Conservation (phyloP, 2,113 vertebrate species). For the Emberiza fucata region DNA sequence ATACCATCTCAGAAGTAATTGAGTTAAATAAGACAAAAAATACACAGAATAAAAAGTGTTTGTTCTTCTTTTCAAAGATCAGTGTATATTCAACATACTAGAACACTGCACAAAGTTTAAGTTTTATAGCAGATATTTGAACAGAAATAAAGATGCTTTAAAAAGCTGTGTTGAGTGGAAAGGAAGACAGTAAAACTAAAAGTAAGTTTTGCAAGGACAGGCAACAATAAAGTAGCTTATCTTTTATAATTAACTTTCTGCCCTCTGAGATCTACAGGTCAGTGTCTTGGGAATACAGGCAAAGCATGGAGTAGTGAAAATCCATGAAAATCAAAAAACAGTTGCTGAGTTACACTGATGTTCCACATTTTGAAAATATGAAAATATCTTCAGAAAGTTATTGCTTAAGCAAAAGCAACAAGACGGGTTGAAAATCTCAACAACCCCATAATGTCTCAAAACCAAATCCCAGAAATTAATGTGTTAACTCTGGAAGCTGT, state of each 20-base stretch:
- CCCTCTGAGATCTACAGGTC: background rate
- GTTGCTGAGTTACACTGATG: background rate
- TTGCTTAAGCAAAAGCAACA: background rate
- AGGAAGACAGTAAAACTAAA: background rate
- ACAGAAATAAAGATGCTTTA: rapidly evolving
- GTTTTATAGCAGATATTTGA: background rate
- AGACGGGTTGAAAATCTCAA: background rate
- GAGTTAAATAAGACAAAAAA: background rate
- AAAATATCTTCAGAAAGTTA: background rate
- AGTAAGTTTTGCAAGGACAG: background rate
- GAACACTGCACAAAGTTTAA: background rate
- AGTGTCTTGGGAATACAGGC: background rate
- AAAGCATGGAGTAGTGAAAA: background rate
- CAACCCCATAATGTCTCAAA: background rate
- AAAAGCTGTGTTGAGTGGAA: background rate
- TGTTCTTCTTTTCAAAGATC: background rate
- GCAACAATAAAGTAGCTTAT: background rate
- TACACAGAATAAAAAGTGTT: background rate
- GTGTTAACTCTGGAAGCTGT: background rate
- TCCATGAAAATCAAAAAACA: background rate
- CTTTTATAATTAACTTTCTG: background rate
- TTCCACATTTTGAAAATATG: background rate
- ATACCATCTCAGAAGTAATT: background rate
- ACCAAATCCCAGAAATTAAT: background rate
- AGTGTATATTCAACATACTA: background rate